Percentiles rank a stretch among this genome's conserved stretches.
Conservation (phyloP, 2,888 invertebrate species). For the Embidobia sp. region DNA sequence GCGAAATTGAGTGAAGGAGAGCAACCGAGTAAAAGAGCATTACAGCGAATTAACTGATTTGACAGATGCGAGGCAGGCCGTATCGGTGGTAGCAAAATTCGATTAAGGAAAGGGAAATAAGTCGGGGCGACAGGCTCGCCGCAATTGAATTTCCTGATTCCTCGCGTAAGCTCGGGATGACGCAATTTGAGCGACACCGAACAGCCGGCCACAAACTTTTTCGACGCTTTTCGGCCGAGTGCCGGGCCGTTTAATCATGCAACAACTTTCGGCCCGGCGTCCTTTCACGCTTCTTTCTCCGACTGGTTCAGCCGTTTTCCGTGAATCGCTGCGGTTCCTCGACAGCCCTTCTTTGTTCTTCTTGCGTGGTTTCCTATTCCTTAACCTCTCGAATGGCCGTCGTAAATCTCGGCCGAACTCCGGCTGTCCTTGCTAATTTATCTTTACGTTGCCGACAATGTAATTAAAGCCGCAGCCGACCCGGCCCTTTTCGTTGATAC, state of each 20-base stretch:
- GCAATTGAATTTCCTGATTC: slow-evolving; percentile 11
- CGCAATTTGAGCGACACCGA: not conserved
- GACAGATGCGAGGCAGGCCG: slow-evolving; percentile 23
- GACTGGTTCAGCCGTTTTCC: slow-evolving; percentile 40
- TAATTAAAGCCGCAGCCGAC: slow-evolving; percentile 41
- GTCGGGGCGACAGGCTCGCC: not conserved
- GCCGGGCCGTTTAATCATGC: slow-evolving; percentile 15
- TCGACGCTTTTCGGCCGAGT: not conserved
- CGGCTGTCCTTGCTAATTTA: slow-evolving; percentile 52
- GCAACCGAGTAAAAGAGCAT: slow-evolving; percentile 16
- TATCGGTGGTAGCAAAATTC: slow-evolving; percentile 16
- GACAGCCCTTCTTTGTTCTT: slow-evolving; percentile 36
- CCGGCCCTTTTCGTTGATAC: slow-evolving; percentile 2
- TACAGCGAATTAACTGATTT: slow-evolving; percentile 7
- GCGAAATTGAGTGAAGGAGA: no score
- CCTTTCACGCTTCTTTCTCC: slow-evolving; percentile 33
- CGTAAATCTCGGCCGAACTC: slow-evolving; percentile 52
- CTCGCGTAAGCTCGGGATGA: not conserved
- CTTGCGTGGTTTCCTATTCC: slow-evolving; percentile 21
- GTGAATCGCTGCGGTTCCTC: slow-evolving; percentile 41
- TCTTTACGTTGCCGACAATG: slow-evolving; percentile 57
- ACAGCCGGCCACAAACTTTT: not conserved
- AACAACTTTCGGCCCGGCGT: slow-evolving; percentile 27
- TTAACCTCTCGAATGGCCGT: slow-evolving; percentile 47
- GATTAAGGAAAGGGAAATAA: slow-evolving; percentile 16